Percentiles rank a stretch among this genome's conserved stretches.
phyloP scores from a whole-genome alignment of 2,888 invertebrate species.

The Polymixis flavicincta region DNA sequence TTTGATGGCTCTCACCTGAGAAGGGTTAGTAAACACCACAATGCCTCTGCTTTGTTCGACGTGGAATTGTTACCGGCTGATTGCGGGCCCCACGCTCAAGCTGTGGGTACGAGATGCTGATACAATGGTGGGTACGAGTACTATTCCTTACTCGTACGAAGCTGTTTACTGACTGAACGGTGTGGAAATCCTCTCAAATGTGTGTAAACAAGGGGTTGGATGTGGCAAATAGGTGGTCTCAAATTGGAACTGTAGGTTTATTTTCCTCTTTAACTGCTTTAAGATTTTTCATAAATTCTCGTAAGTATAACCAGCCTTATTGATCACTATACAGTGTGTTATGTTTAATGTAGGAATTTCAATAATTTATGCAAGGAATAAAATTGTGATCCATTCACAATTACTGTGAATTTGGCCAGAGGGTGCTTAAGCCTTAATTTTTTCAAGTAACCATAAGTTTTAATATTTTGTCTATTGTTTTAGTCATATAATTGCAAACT shows the following conservation, averaged over 20 bases:
- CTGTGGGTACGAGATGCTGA: slow-evolving; percentile 2
- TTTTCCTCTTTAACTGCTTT: background rate
- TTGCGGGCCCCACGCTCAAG: slow-evolving; percentile 34
- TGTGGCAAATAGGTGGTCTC: background rate
- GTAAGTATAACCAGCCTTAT: too few relatives aligned
- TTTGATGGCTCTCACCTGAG: slow-evolving; percentile 22
- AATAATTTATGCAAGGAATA: too few relatives aligned
- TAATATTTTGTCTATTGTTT: too few relatives aligned
- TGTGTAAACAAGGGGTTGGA: slow-evolving; percentile 1
- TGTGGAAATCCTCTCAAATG: background rate
- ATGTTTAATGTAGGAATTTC: too few relatives aligned
- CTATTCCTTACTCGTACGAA: slow-evolving; percentile 1
- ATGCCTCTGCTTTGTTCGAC: slow-evolving; percentile 50
- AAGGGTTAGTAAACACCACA: slow-evolving; percentile 31
- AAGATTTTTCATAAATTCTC: background rate
- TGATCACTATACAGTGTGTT: too few relatives aligned
- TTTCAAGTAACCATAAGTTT: too few relatives aligned
- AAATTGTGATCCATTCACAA: too few relatives aligned
- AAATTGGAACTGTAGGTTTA: background rate
- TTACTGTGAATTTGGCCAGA: too few relatives aligned
- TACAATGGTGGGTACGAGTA: background rate
- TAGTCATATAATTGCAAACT: too few relatives aligned
- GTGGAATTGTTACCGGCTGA: slow-evolving; percentile 54
- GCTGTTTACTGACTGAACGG: background rate
- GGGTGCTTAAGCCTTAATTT: too few relatives aligned